Conservation (phyloP, 2,888 invertebrate genomes). For the Flabesymbios commensalis region DNA sequence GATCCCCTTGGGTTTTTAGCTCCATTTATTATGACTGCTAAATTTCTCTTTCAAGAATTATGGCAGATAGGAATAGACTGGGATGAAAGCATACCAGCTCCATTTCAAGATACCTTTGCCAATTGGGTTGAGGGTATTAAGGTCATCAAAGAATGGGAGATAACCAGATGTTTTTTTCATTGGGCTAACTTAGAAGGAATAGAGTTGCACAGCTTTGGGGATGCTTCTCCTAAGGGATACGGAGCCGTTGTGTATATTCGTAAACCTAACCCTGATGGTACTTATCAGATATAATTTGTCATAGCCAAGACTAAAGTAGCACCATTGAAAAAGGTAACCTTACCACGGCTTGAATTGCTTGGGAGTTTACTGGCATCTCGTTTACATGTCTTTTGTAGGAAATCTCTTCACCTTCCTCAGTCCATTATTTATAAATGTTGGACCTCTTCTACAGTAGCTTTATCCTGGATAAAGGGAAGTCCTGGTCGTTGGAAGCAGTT, state of each 20-base stretch:
- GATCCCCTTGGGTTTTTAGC: slow-evolving; percentile 48
- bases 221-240: slow-evolving; percentile 6
- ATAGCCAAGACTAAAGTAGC: not conserved
- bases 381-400: too few relatives aligned
- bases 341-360: slow-evolving; percentile 6
- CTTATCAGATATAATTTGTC: not conserved
- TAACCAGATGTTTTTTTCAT: slow-evolving; percentile 27
- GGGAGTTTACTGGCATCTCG: too few relatives aligned
- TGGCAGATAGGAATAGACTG: slow-evolving; percentile 41
- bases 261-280: not conserved
- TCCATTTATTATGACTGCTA: slow-evolving; percentile 36
- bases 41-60: slow-evolving; percentile 42
- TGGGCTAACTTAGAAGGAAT: not conserved
- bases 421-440: too few relatives aligned
- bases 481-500: too few relatives aligned
- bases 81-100: slow-evolving; percentile 38
- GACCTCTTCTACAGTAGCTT: too few relatives aligned
- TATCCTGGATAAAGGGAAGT: too few relatives aligned
- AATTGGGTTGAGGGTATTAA: slow-evolving; percentile 28
- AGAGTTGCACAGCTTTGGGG: not conserved
- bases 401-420: too few relatives aligned
- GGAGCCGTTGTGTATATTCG: not conserved
- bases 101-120: not conserved
- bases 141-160: slow-evolving; percentile 7
- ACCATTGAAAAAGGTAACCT: not conserved